These are phyloP conservation scores for Lordiphosa mommai DNA, from an alignment of 1,140 invertebrate genomes.

Conservation along the genomic window DNA sequence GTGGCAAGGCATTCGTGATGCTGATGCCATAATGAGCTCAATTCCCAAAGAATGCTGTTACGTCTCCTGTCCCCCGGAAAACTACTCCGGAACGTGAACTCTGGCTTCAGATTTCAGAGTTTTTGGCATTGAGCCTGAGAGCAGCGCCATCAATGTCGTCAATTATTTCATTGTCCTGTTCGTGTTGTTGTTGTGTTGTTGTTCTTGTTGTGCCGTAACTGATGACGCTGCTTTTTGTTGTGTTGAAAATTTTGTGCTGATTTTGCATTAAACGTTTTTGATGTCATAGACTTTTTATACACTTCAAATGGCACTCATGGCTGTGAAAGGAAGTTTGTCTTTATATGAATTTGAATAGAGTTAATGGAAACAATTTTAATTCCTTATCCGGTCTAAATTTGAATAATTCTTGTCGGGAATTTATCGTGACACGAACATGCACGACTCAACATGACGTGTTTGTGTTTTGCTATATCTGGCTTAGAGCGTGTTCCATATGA, in stretches of 20 bases:
- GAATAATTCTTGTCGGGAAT: no score
- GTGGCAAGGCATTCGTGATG: slow-evolving; percentile 30
- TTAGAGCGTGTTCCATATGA: no score
- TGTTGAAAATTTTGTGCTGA: slow-evolving; percentile 66
- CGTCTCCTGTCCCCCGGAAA: slow-evolving; percentile 1
- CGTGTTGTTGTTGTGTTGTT: slow-evolving; percentile 15
- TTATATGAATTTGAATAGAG: background rate
- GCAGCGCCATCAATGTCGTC: slow-evolving; percentile 62
- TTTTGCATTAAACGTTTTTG: slow-evolving; percentile 57
- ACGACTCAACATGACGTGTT: no score
- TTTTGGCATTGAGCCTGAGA: slow-evolving; percentile 18
- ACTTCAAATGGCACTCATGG: background rate
- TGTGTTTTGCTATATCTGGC: no score
- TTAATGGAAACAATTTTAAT: background rate
- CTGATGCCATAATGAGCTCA: slow-evolving; percentile 74
- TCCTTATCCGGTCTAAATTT: no score
- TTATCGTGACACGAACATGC: no score
- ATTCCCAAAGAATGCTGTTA: slow-evolving; percentile 72
- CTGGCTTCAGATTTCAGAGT: slow-evolving; percentile 27
- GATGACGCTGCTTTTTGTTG: slow-evolving; percentile 70
- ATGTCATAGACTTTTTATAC: slow-evolving; percentile 40
- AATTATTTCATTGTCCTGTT: slow-evolving; percentile 69
- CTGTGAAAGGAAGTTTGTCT: no score
- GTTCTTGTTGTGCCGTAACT: slow-evolving; percentile 42
- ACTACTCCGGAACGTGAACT: no score